Base-by-base conservation (phyloP, 2,797 vertebrate genomes). In the Amblyraja radiata region DNA sequence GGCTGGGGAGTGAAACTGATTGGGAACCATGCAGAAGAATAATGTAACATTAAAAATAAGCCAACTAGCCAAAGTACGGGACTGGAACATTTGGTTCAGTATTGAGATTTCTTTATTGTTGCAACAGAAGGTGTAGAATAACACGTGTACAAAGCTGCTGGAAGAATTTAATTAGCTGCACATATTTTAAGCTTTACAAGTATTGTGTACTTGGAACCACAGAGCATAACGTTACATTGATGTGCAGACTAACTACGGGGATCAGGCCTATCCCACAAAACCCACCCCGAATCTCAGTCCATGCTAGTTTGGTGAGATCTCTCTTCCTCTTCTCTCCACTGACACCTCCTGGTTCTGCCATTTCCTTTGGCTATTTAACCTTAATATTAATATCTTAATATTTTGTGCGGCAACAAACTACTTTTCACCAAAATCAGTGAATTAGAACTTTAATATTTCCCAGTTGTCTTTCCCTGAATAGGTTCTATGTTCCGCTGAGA, bases 71-170 rank as follows among this genome's bases (percentile, higher is more conserved):
- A 6, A 73, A 73, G 71, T 23, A 71, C 71, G 23, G n/a, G 32
- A 39, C 65, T 90, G 63, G 32, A 73, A 90, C 88, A 1, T 74
- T 25, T 74, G n/a, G 86, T 18, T 21, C 46, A 68, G 23, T 28
- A 28, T 25, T 73, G 25, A 46, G 68, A 73, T 73, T 74, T 91
- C 23, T 91, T 91, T 74, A 91, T 74, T 91, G 39, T 91, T 54
- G 90, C 39, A 91, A 74, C 28, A 68, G 4, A 68, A 36, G 25
- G 65, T 28, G 36, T 36, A 74, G 23, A 88, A 74, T 23, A 90
- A 32, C 88, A 71, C 63, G 46, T 71, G 39, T 25, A 74, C 90
- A 91, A 91, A 46, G 32, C 4, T 65, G 32, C 65, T 65, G 5
- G 61, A 86, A 88, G 61, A 88, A 58, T 21, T 86, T 58, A 86